These are phyloP conservation scores for Semnopithecus entellus DNA, from an alignment of 2,113 vertebrate genomes.

Conservation along the genomic window DNA sequence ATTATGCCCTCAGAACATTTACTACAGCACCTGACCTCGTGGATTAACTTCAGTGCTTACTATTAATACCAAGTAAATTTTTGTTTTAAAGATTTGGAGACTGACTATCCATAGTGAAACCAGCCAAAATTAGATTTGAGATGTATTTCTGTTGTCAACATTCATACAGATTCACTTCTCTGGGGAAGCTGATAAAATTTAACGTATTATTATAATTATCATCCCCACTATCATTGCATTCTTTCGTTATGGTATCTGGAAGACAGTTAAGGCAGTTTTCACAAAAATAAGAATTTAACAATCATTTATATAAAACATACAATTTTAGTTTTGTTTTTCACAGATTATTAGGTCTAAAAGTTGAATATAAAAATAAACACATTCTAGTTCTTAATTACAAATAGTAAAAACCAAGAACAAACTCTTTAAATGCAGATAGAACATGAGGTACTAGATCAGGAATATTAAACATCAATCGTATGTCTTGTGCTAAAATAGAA, in stretches of 20 bases:
- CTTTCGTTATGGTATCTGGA: neutral
- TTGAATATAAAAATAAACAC: slow-evolving; percentile 56
- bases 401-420: slow-evolving; percentile 8
- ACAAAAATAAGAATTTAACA: slow-evolving; percentile 24
- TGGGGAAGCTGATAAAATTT: neutral
- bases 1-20: neutral
- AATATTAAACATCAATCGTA: slow-evolving; percentile 7
- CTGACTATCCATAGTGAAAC: neutral
- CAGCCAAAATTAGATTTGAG: neutral
- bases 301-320: neutral
- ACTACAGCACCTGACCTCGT: neutral
- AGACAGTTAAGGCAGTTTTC: slow-evolving; percentile 19
- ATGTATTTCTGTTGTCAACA: neutral
- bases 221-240: neutral
- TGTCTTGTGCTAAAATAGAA: slow-evolving; percentile 30
- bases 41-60: neutral
- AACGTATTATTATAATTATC: slow-evolving; percentile 12
- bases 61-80: neutral
- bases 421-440: neutral
- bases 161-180: neutral
- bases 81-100: neutral
- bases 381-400: slow-evolving; percentile 46
- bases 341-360: slow-evolving; percentile 14
- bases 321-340: slow-evolving; percentile 36
- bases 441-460: neutral